Conservation (phyloP, 2,888 invertebrate species). For the Panopea generosa region DNA sequence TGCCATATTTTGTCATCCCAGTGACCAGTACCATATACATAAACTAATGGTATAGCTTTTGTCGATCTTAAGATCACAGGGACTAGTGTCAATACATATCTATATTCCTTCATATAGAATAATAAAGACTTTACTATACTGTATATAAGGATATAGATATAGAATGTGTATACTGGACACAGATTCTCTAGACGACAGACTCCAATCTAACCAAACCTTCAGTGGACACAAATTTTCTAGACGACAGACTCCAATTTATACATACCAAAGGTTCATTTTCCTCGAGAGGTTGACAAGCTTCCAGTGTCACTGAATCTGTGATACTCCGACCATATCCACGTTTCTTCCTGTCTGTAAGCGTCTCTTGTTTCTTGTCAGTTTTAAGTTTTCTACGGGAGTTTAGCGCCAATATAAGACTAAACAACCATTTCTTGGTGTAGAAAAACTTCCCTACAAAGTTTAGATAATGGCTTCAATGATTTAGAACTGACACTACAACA, state of each 20-base stretch:
- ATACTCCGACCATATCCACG: conserved; percentile 69
- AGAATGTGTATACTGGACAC: no score
- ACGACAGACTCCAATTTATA: neutral
- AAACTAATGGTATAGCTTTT: no score
- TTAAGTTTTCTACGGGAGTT: conserved; percentile 51
- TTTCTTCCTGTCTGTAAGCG: conserved; percentile 16
- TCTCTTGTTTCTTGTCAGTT: conserved; percentile 19
- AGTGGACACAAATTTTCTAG: neutral
- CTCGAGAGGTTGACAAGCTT: conserved; percentile 62
- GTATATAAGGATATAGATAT: no score
- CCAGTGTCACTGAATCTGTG: conserved; percentile 59
- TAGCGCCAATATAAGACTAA: conserved; percentile 64
- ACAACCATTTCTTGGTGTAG: conserved; percentile 70
- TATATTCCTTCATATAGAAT: no score
- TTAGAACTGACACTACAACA: neutral
- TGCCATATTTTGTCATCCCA: no score
- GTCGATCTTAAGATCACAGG: no score
- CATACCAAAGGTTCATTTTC: conserved; percentile 66
- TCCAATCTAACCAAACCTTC: neutral
- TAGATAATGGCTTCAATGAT: neutral
- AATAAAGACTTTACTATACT: no score
- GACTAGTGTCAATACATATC: no score
- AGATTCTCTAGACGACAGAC: neutral
- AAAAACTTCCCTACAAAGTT: conserved; percentile 71
- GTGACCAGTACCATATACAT: no score